These are phyloP conservation scores for Melangyna quadrimaculata DNA, from an alignment of 2,888 invertebrate species.

Conservation along the genomic window DNA sequence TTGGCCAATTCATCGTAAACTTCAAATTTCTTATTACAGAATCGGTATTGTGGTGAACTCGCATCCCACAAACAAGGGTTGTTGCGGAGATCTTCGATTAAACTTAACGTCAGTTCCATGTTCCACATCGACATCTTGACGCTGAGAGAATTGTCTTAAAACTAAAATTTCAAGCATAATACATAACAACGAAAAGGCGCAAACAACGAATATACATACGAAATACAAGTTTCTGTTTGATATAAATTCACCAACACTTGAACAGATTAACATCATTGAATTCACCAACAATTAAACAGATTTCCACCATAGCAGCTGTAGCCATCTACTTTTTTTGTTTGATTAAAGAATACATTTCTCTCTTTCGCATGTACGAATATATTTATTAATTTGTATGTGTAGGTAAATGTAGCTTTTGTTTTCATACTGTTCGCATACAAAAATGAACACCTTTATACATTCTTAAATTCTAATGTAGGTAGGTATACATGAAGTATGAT, in stretches of 20 bases:
- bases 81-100: constrained; percentile 20
- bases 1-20: neutral
- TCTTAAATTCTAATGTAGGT: no score
- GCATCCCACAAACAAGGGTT: constrained; percentile 32
- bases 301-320: no score
- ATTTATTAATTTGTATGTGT: no score
- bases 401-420: no score
- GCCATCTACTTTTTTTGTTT: neutral
- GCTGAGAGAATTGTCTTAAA: neutral
- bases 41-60: neutral
- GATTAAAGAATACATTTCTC: neutral
- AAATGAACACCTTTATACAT: no score
- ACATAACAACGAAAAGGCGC: neutral
- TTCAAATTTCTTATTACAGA: neutral
- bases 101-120: constrained; percentile 11
- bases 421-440: neutral
- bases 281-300: neutral
- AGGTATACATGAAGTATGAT: no score
- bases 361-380: no score
- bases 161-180: constrained; percentile 9
- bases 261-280: no score
- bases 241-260: neutral
- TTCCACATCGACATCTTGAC: constrained; percentile 13
- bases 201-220: neutral
- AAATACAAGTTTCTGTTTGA: neutral